A percentile compares a stretch with the other conserved stretches of the same genome.
Evolutionary conservation across 2,797 vertebrate species (phyloP).

Genomic region (Hemitrygon akajei): DNA sequence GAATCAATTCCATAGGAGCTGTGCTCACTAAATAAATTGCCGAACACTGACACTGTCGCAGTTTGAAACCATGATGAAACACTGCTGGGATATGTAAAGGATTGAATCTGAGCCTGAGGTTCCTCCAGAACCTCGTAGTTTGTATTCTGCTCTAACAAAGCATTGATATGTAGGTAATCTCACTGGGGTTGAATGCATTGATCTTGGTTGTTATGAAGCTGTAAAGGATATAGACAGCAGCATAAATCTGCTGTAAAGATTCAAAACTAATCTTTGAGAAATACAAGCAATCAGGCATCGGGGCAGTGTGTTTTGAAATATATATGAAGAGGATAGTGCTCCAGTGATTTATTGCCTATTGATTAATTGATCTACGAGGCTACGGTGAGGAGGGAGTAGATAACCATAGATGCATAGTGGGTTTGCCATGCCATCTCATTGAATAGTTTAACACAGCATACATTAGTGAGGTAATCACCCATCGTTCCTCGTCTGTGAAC

Average conservation of each 20-base stretch:
- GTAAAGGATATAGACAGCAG: constrained; percentile 18
- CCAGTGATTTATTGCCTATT: constrained; percentile 19
- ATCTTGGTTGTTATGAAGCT: constrained; percentile 20
- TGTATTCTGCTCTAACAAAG: constrained; percentile 21
- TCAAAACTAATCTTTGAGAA: constrained; percentile 33
- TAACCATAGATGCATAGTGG: background rate
- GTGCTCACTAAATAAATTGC: background rate
- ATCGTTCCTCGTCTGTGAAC: background rate
- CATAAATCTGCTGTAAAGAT: constrained; percentile 34
- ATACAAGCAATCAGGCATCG: constrained; percentile 22
- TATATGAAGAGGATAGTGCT: constrained; percentile 32
- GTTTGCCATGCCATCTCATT: background rate
- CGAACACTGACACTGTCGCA: background rate
- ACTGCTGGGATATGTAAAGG: background rate
- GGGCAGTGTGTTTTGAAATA: constrained; percentile 31
- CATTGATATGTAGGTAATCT: constrained; percentile 23
- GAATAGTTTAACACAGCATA: constrained; percentile 22
- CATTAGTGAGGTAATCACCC: constrained; percentile 17
- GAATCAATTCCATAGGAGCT: background rate
- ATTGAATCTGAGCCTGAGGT: background rate
- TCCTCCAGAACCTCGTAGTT: background rate
- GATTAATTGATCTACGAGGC: constrained; percentile 27
- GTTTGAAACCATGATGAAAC: background rate
- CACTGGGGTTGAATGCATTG: constrained; percentile 27
- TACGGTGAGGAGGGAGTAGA: background rate